Evolutionary conservation across 2,113 vertebrate species (phyloP).

Genomic region (Pterocles orientalis): DNA sequence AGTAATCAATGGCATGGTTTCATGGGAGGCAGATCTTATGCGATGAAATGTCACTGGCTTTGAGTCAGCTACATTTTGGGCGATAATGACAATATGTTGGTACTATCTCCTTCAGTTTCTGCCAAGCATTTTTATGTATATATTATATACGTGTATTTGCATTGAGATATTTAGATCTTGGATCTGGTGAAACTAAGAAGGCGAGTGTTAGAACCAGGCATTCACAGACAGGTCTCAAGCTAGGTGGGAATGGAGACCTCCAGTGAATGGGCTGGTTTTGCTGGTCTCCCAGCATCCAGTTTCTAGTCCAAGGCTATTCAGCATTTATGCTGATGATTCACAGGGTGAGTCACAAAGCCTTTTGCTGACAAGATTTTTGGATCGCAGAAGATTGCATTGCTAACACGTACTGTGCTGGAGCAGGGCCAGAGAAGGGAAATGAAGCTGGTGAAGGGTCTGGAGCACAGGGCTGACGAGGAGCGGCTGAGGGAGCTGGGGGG

Average conservation of each 20-base stretch:
- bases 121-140: not conserved
- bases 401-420: not conserved
- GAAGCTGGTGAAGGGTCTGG: too few relatives aligned
- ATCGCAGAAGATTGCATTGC: not conserved
- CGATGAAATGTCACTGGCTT: not conserved
- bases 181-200: not conserved
- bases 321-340: not conserved
- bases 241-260: not conserved
- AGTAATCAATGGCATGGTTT: not conserved
- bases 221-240: not conserved
- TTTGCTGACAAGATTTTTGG: not conserved
- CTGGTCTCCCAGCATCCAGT: not conserved
- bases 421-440: too few relatives aligned
- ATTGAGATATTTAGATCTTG: not conserved
- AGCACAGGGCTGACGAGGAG: too few relatives aligned
- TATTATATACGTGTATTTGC: too few relatives aligned
- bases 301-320: not conserved
- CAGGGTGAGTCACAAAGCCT: not conserved
- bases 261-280: not conserved
- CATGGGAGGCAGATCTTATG: not conserved
- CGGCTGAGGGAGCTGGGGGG: too few relatives aligned
- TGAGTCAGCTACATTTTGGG: not conserved
- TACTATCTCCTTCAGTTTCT: not conserved
- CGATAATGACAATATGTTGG: not conserved
- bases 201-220: not conserved